Percentiles rank a stretch among this genome's conserved stretches.
Conservation (phyloP, 2,113 vertebrate species). For the Bothrops jararaca region DNA sequence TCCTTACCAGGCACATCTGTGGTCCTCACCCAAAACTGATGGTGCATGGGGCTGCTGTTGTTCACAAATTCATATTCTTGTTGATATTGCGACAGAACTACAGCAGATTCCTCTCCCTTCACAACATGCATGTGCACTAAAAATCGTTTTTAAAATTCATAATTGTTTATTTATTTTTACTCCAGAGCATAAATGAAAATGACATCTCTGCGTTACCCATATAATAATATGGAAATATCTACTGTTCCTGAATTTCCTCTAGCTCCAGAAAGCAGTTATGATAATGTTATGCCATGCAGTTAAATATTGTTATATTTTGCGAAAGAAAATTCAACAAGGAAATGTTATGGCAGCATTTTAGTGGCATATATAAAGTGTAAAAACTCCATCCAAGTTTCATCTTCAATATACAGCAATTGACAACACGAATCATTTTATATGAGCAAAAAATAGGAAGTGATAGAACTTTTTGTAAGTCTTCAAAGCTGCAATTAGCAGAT, state of each 20-base stretch:
- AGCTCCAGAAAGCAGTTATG: background rate
- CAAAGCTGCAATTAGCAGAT: constrained; percentile 45
- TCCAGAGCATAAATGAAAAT: background rate
- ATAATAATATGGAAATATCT: background rate
- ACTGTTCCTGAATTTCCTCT: background rate
- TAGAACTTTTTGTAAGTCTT: constrained; percentile 32
- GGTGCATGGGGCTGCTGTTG: background rate
- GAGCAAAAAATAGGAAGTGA: constrained; percentile 22
- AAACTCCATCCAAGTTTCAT: background rate
- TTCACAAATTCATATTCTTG: background rate
- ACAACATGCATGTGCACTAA: background rate
- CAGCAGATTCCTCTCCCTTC: background rate
- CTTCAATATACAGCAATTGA: constrained; percentile 7
- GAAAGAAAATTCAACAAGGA: background rate
- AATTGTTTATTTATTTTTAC: background rate
- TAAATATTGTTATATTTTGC: background rate
- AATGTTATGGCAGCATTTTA: background rate
- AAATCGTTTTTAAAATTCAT: background rate
- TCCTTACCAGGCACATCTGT: background rate
- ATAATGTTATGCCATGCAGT: background rate
- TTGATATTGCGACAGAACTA: background rate
- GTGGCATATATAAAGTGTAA: background rate
- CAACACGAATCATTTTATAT: constrained; percentile 11
- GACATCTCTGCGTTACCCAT: background rate
- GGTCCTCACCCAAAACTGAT: background rate